A percentile compares a stretch with the other conserved stretches of the same genome.
These are phyloP conservation scores for Chiridota heheva DNA, from an alignment of 35 echinoderm and acorn worm species.

Conservation along the genomic window DNA sequence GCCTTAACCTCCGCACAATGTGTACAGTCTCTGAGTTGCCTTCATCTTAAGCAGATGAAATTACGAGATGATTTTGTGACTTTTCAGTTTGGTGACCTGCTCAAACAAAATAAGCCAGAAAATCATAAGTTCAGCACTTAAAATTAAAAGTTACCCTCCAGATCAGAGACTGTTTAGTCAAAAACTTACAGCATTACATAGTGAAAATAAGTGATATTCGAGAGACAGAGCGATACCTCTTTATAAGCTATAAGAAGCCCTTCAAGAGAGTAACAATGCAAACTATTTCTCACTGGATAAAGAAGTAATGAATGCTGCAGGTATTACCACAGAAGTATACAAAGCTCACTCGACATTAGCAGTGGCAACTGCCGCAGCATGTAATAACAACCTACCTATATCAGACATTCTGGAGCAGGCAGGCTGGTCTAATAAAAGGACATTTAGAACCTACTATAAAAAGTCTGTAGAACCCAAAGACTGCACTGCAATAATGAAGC, in stretches of 20 bases:
- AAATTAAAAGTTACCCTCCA: conserved; percentile 6
- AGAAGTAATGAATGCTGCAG: background rate
- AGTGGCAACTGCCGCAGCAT: background rate
- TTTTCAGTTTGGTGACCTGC: conserved; percentile 15
- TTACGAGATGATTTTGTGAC: background rate
- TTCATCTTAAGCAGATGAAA: background rate
- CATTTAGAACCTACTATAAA: background rate
- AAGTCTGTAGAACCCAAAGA: background rate
- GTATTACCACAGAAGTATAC: background rate
- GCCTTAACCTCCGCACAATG: conserved; percentile 27
- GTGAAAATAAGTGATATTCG: background rate
- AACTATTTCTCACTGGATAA: conserved; percentile 17
- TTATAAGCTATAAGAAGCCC: conserved; percentile 15
- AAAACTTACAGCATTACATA: background rate
- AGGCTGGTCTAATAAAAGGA: background rate
- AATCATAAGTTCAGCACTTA: conserved; percentile 13
- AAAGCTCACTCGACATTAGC: background rate
- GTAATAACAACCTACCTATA: background rate
- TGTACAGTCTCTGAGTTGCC: background rate
- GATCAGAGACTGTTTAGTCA: background rate
- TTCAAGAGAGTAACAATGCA: background rate
- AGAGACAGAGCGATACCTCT: conserved; percentile 12
- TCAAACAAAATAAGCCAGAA: conserved; percentile 44
- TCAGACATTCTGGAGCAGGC: background rate
- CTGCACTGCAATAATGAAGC: background rate